Conservation (phyloP, 1,140 invertebrate genomes). For the Drosophila orena region DNA sequence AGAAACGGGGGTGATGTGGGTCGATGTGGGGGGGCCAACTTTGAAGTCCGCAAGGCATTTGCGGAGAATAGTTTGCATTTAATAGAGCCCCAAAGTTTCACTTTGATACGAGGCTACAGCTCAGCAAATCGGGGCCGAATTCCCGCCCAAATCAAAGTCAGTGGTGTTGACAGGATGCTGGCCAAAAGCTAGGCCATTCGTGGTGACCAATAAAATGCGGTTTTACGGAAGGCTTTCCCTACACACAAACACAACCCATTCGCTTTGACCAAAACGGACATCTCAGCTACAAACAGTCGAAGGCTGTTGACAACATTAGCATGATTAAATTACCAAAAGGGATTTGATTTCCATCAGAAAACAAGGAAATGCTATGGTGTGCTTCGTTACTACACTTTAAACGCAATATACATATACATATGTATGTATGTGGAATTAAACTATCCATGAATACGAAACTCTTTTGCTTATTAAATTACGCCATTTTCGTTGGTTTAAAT, state of each 20-base stretch:
- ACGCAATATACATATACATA: too few species aligned
- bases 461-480: not conserved
- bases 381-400: too few species aligned
- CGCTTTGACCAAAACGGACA: not conserved
- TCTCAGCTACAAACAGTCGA: not conserved
- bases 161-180: not conserved
- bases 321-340: constrained; percentile 1
- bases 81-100: constrained; percentile 1
- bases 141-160: constrained; percentile 2
- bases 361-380: too few species aligned
- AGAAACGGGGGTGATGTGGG: not conserved
- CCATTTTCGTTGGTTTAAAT: not conserved
- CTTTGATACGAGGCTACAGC: not conserved
- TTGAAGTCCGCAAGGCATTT: constrained; percentile 1
- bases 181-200: not conserved
- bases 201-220: not conserved
- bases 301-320: not conserved
- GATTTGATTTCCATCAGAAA: not conserved
- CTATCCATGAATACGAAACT: too few species aligned
- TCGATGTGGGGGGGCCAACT: not conserved
- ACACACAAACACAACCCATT: not conserved
- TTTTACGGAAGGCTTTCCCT: not conserved
- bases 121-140: not conserved
- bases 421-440: too few species aligned
- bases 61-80: constrained; percentile 3